Base-by-base conservation (phyloP, 1,140 invertebrate species). In the Theocolax elegans region DNA sequence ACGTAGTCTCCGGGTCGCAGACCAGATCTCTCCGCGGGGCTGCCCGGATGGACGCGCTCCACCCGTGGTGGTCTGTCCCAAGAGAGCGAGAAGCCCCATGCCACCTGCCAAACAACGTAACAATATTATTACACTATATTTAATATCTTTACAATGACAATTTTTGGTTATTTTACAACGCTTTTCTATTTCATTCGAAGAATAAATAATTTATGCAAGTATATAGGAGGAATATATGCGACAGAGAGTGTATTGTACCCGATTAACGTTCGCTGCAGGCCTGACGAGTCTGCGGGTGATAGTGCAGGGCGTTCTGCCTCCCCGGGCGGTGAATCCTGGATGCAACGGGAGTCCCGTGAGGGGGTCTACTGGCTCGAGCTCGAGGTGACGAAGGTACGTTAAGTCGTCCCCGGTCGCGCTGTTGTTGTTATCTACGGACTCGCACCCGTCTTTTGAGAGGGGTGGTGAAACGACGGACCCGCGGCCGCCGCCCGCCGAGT, bases 21-120 rank as follows among this genome's bases (percentile, higher is more conserved):
- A 1, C 94, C 94, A 2, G 93, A 91, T 2, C 90, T 87, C 58
- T 95, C 94, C 4, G 94, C 94, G 0, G 93, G 91, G n/a, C 92
- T 87, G 8, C 92, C 91, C 0, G 91, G 88, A 75, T 96, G 94
- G 1, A 97, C 93, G 64, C 94, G 86, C 78, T 96, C 95, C 21
- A 97, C 92, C 12, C 93, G 89, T n/a, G 91, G 94, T 17, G 95
- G 95, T 77, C 94, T 91, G 2, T 93, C 95, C 92, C 95, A 96
- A 1, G 95, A 92, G n/a, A 97, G 91, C 4, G 94, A 95, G 85
- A 97, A 97, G 53, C 84, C 84, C 84, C 84, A 85, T 73, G 84
- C 78, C 25, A 83, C 54, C 83, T 86, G 74, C 10, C 23, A 8
- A n/a, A 46, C 4, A 23, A 29, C 10, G 8, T 7, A 19, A 51